A percentile compares a stretch with the other conserved stretches of the same genome.
Evolutionary conservation across 2,888 invertebrate genomes (phyloP).

Genomic region (Thera obeliscata): DNA sequence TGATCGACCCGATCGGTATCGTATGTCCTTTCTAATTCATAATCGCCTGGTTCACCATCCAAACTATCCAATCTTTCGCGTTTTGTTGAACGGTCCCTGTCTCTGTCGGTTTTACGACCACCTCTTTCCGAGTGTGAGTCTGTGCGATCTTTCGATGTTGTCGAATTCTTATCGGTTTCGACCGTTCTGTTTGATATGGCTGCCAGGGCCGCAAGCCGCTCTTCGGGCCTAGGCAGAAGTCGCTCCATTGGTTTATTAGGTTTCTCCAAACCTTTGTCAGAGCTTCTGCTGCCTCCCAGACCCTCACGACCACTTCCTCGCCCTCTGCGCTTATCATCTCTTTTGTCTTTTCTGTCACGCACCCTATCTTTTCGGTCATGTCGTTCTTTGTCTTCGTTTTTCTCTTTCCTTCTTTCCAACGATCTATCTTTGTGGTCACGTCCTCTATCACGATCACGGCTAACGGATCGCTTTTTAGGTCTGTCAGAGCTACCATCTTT

Average conservation of each 20-base stretch:
- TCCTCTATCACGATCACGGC: slow-evolving; percentile 82
- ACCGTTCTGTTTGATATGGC: slow-evolving; percentile 78
- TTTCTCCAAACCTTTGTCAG: slow-evolving; percentile 85
- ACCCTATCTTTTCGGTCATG: slow-evolving; percentile 89
- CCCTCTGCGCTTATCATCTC: slow-evolving; percentile 81
- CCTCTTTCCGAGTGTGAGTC: slow-evolving; percentile 78
- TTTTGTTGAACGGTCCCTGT: slow-evolving; percentile 81
- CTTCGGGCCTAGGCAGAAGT: slow-evolving; percentile 86
- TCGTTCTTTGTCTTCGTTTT: slow-evolving; percentile 84
- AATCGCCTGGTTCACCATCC: slow-evolving; percentile 79
- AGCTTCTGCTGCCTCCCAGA: slow-evolving; percentile 72
- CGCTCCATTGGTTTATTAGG: slow-evolving; percentile 86
- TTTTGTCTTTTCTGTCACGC: slow-evolving; percentile 85
- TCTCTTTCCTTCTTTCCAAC: slow-evolving; percentile 79
- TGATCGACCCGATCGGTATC: slow-evolving; percentile 81
- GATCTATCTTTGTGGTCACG: slow-evolving; percentile 79
- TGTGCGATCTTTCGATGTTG: slow-evolving; percentile 76
- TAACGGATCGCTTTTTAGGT: slow-evolving; percentile 70
- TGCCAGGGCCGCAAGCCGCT: slow-evolving; percentile 85
- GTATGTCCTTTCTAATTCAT: slow-evolving; percentile 77
- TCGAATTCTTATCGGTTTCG: slow-evolving; percentile 76
- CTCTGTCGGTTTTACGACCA: slow-evolving; percentile 75
- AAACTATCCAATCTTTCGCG: slow-evolving; percentile 76
- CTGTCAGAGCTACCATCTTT: slow-evolving; percentile 73
- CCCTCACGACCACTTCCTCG: slow-evolving; percentile 64